Percentiles rank a stretch among this genome's conserved stretches.
phyloP scores from a whole-genome alignment of 2,113 vertebrate genomes.

The Vidua macroura region DNA sequence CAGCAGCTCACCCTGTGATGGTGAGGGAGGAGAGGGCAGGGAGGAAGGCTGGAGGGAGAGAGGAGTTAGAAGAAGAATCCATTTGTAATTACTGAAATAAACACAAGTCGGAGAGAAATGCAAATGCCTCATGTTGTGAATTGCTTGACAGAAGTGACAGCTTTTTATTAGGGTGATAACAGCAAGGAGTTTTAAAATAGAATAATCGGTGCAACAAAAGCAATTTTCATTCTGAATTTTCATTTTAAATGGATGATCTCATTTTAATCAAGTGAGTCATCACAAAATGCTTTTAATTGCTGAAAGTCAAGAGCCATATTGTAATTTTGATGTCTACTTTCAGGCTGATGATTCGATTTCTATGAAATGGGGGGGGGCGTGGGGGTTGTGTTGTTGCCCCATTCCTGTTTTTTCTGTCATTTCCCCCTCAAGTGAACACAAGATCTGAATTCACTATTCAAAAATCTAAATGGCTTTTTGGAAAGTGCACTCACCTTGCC shows the following conservation, averaged over 20 bases:
- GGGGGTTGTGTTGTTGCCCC: background rate
- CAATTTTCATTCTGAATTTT: constrained; percentile 74
- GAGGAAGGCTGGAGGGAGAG: background rate
- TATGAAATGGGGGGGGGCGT: background rate
- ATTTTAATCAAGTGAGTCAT: constrained; percentile 77
- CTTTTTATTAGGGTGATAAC: constrained; percentile 70
- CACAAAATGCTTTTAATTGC: constrained; percentile 76
- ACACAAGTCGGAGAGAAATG: constrained; percentile 10
- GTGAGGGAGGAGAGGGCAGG: background rate
- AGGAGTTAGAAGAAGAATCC: background rate
- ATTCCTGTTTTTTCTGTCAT: background rate
- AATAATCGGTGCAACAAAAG: constrained; percentile 74
- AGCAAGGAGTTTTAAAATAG: constrained; percentile 73
- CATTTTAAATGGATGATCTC: constrained; percentile 75
- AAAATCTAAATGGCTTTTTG: background rate
- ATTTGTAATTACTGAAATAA: constrained; percentile 8
- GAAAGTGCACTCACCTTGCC: constrained; percentile 49
- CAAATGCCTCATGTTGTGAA: constrained; percentile 46
- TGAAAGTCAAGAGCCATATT: constrained; percentile 69
- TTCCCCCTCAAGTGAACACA: background rate
- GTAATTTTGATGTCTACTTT: constrained; percentile 63
- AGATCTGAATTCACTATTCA: background rate
- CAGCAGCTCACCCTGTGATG: background rate
- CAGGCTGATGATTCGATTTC: constrained; percentile 38
- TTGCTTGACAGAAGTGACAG: constrained; percentile 70